phyloP scores from a whole-genome alignment of 1,140 invertebrate genomes.

The Aphidius ervi region DNA sequence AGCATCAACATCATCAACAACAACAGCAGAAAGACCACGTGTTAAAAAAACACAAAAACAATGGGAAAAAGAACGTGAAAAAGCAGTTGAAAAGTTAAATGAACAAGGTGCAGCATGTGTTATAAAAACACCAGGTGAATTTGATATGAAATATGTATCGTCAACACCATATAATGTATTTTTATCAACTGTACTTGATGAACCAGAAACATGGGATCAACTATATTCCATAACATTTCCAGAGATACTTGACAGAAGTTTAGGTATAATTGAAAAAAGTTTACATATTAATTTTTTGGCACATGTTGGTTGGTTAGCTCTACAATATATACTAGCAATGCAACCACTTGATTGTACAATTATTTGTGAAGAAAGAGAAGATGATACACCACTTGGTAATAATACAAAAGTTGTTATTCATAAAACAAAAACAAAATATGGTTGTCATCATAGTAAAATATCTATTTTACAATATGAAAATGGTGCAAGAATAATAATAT shows the following conservation, averaged over 20 bases:
- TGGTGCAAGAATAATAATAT: conserved; percentile 80
- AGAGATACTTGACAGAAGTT: conserved; percentile 71
- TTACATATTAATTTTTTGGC: conserved; percentile 92
- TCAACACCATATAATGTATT: conserved; percentile 77
- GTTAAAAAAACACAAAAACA: too few species aligned
- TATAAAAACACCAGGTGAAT: conserved; percentile 49
- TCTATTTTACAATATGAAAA: conserved; percentile 81
- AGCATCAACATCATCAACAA: too few species aligned
- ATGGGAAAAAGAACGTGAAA: too few species aligned
- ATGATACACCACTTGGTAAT: conserved; percentile 54
- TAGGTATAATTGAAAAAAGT: conserved; percentile 69
- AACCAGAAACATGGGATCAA: conserved; percentile 61
- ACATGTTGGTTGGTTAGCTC: conserved; percentile 78
- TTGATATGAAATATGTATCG: conserved; percentile 63
- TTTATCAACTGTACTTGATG: conserved; percentile 67
- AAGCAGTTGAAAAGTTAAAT: too few species aligned
- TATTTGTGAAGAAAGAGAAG: conserved; percentile 70
- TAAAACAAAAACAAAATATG: conserved; percentile 58
- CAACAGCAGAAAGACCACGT: too few species aligned
- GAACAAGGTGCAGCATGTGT: too few species aligned
- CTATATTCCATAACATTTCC: conserved; percentile 65
- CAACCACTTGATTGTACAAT: conserved; percentile 61
- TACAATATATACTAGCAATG: conserved; percentile 71
- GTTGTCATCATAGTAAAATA: conserved; percentile 92
- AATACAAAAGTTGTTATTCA: conserved; percentile 70